Base-by-base conservation (phyloP, 2,888 invertebrate species). In the Volucella inflata region DNA sequence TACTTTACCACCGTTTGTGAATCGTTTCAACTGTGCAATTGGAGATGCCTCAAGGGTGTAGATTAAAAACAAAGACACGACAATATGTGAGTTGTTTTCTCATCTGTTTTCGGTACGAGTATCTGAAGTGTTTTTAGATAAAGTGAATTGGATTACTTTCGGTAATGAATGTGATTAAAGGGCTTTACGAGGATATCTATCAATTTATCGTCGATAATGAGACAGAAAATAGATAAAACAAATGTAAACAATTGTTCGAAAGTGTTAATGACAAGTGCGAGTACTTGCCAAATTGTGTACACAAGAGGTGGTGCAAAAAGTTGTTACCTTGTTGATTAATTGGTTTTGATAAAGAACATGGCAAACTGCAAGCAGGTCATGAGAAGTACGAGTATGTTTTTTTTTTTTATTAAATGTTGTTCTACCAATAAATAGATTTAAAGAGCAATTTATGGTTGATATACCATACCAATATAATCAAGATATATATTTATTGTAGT, bases 221-320 rank as follows among this genome's bases (percentile, higher is more conserved):
- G 40, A 76, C 51, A 51, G 30, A 70, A 42, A 38, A 55, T 30
- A 70, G 46, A 77, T 77, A 62, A 21, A 62, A 38, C 11, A 57
- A 16, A n/a, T 51, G 21, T 40, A 57, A 10, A 30, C 51, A 48
- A 14, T n/a, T 40, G 42, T 16, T 42, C 21, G 21, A 21, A 21
- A 21, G 4, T 42, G 12, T 14, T 14, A 30, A 30, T 2, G 21
- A 21, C 21, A 21, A 21, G 21, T 21, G 21, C 21, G 2, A 21
- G 3, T 21, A 14, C 40, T 51, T n/a, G 55, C 36, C 10, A 57
- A 57, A 38, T 21, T 55, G 11, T 17, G 53, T 36, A 30, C 11
- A 30, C 12, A 50, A 8, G 21, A 36, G 4, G 11, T 55, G 30
- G 2, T 36, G 38, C 0, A 21, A 55, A 55, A 55, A 1, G 36